phyloP scores from a whole-genome alignment of 2,113 vertebrate genomes.

The Daphoenositta chrysoptera region DNA sequence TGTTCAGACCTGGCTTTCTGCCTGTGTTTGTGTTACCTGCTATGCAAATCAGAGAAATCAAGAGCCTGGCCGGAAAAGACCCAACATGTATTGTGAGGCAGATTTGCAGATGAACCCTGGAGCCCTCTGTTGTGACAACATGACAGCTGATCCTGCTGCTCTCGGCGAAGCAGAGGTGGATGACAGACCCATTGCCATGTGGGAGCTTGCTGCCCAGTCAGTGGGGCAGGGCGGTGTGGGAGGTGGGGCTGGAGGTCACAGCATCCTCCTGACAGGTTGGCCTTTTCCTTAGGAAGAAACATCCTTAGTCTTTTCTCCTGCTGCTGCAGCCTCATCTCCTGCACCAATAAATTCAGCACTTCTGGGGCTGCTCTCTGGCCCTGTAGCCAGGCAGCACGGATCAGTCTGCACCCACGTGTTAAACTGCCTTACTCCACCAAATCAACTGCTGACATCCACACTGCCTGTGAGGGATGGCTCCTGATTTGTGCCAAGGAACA shows the following conservation, averaged over 20 bases:
- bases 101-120: neutral
- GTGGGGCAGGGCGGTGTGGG: accelerated
- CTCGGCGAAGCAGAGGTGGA: neutral
- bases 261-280: neutral
- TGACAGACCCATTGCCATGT: accelerated
- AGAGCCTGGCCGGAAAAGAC: neutral
- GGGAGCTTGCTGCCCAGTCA: neutral
- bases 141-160: neutral
- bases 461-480: neutral
- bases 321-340: neutral
- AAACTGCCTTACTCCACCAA: neutral
- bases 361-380: neutral
- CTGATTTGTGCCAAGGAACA: neutral
- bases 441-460: neutral
- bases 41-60: neutral
- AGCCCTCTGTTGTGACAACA: neutral
- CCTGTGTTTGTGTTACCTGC: neutral
- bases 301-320: neutral
- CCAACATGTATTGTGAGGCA: accelerated
- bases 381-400: neutral
- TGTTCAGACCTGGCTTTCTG: neutral
- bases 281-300: neutral
- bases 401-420: neutral
- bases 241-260: neutral
- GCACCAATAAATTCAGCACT: neutral